phyloP scores from a whole-genome alignment of 2,797 vertebrate species.

The Danio tinwini region DNA sequence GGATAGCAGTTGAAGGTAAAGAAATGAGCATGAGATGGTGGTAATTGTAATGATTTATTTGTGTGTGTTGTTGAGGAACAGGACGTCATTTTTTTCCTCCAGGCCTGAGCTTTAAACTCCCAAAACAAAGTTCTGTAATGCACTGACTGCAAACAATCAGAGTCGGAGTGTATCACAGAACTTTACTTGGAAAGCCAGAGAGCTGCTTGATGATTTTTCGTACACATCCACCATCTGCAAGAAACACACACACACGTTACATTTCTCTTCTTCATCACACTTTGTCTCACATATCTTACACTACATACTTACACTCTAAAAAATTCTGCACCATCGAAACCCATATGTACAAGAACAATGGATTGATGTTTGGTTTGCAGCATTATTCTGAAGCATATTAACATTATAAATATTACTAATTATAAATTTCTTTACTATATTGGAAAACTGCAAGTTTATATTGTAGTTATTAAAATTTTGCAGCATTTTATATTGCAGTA shows the following conservation, averaged over 20 bases:
- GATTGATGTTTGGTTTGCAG: too few species aligned
- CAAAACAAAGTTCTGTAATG: slow-evolving; percentile 92
- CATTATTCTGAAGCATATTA: too few species aligned
- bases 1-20: background rate
- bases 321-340: too few species aligned
- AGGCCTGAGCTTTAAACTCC: slow-evolving; percentile 76
- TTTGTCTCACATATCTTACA: background rate
- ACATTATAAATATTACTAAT: too few species aligned
- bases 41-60: slow-evolving; percentile 24
- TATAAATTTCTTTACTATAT: too few species aligned
- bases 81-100: slow-evolving; percentile 55
- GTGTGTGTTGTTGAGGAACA: background rate
- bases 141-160: slow-evolving; percentile 85
- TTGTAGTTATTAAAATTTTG: too few species aligned
- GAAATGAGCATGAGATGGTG: slow-evolving; percentile 1
- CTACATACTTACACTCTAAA: background rate
- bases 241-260: slow-evolving; percentile 57
- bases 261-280: slow-evolving; percentile 1
- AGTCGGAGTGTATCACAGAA: slow-evolving; percentile 89
- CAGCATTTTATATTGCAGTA: too few species aligned
- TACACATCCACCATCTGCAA: slow-evolving; percentile 57
- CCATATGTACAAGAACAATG: too few species aligned
- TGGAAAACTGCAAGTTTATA: too few species aligned
- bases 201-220: slow-evolving; percentile 75
- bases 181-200: slow-evolving; percentile 86